These are phyloP conservation scores for Formica selysi DNA, from an alignment of 1,140 invertebrate genomes.

Conservation along the genomic window DNA sequence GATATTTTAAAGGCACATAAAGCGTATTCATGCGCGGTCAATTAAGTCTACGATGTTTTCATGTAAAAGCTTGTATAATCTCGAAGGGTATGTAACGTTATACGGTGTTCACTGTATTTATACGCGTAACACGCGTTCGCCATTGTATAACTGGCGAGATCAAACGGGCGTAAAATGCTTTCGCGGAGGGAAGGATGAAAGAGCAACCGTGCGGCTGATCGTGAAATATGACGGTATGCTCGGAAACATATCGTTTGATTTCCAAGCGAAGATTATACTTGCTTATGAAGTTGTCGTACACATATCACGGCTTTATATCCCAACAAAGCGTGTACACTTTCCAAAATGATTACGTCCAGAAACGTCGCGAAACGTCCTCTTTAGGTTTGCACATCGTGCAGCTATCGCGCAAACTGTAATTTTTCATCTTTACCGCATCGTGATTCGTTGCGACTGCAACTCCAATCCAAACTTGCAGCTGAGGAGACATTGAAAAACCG, in stretches of 20 bases:
- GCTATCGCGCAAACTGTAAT: constrained; percentile 25
- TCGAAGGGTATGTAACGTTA: constrained; percentile 25
- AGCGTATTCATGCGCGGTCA: neutral
- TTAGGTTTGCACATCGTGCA: constrained; percentile 9
- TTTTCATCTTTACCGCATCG: constrained; percentile 37
- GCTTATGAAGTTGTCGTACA: neutral
- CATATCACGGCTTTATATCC: neutral
- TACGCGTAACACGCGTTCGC: neutral
- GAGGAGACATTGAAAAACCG: constrained; percentile 59
- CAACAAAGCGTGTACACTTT: neutral
- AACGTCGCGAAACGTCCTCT: neutral
- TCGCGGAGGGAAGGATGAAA: constrained; percentile 32
- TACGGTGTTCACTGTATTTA: constrained; percentile 6
- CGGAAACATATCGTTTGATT: constrained; percentile 47
- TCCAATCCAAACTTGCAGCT: constrained; percentile 45
- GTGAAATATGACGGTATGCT: constrained; percentile 45
- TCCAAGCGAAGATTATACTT: constrained; percentile 4
- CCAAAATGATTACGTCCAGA: constrained; percentile 8
- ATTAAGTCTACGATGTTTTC: constrained; percentile 45
- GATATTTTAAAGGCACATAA: neutral
- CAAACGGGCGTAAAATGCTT: constrained; percentile 58
- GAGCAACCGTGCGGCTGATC: constrained; percentile 47
- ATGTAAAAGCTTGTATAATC: constrained; percentile 46
- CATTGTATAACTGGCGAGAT: constrained; percentile 53
- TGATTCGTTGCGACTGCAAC: constrained; percentile 20